These are phyloP conservation scores for Leptogaster cylindrica DNA, from an alignment of 2,888 invertebrate species.

Conservation along the genomic window DNA sequence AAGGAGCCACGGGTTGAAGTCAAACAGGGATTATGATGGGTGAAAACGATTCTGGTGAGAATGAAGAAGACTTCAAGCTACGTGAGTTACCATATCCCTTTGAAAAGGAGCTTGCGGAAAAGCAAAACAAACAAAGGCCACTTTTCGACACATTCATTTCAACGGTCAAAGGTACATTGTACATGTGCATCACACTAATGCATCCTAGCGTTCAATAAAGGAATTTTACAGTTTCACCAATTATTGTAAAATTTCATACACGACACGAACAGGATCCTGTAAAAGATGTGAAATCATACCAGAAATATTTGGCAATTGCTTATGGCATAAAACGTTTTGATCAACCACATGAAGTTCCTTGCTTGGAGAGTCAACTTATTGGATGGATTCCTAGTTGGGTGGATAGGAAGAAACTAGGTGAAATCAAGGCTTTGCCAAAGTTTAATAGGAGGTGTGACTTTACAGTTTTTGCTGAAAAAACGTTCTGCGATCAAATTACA, in stretches of 20 bases:
- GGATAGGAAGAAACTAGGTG: background rate
- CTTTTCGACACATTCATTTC: conserved; percentile 53
- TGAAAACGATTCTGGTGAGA: background rate
- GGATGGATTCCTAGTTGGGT: conserved; percentile 54
- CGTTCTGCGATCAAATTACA: conserved; percentile 54
- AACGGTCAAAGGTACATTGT: conserved; percentile 54
- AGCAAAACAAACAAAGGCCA: conserved; percentile 55
- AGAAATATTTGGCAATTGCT: conserved; percentile 42
- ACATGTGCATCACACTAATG: no score
- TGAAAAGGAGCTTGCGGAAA: conserved; percentile 57
- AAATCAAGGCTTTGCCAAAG: background rate
- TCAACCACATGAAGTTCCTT: conserved; percentile 50
- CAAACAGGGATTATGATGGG: background rate
- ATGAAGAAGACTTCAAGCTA: conserved; percentile 38
- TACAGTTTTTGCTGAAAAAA: conserved; percentile 56
- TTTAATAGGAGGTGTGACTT: conserved; percentile 56
- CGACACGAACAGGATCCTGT: conserved; percentile 48
- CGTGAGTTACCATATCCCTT: conserved; percentile 55
- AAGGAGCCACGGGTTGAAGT: background rate
- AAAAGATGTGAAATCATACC: conserved; percentile 22
- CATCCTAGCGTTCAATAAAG: no score
- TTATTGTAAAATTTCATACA: conserved; percentile 56
- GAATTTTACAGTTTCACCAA: conserved; percentile 54
- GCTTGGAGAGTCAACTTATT: conserved; percentile 56
- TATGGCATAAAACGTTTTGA: conserved; percentile 47